phyloP scores from a whole-genome alignment of 2,797 vertebrate genomes.

The Fringilla coelebs region DNA sequence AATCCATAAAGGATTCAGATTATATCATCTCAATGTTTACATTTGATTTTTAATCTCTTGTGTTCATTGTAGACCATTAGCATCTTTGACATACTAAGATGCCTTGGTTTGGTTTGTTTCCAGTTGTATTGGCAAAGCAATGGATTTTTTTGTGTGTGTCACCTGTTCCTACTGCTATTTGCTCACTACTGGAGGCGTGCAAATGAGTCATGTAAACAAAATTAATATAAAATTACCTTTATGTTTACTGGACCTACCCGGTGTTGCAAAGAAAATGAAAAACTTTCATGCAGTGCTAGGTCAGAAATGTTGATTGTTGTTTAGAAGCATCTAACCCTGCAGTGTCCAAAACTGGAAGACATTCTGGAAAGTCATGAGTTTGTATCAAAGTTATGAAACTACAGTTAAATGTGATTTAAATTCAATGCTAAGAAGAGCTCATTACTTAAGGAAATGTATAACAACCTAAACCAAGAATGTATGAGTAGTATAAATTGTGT shows the following conservation, averaged over 20 bases:
- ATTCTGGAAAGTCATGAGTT: not conserved
- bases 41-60: constrained; percentile 14
- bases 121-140: not conserved
- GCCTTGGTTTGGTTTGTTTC: not conserved
- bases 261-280: not conserved
- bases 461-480: not conserved
- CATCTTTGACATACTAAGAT: not conserved
- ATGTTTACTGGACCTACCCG: not conserved
- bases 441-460: not conserved
- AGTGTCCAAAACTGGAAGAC: not conserved
- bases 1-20: constrained; percentile 10
- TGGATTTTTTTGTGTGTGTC: not conserved
- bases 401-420: not conserved
- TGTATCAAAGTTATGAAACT: not conserved
- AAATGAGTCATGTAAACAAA: not conserved
- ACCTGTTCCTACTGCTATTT: not conserved
- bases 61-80: not conserved
- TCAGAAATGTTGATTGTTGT: not conserved
- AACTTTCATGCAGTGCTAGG: not conserved
- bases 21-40: not conserved
- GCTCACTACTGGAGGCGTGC: not conserved
- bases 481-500: not conserved
- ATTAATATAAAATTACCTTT: not conserved
- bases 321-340: not conserved
- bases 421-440: not conserved